Conservation (phyloP, 1,140 invertebrate species). For the Dendrolimus punctatus region DNA sequence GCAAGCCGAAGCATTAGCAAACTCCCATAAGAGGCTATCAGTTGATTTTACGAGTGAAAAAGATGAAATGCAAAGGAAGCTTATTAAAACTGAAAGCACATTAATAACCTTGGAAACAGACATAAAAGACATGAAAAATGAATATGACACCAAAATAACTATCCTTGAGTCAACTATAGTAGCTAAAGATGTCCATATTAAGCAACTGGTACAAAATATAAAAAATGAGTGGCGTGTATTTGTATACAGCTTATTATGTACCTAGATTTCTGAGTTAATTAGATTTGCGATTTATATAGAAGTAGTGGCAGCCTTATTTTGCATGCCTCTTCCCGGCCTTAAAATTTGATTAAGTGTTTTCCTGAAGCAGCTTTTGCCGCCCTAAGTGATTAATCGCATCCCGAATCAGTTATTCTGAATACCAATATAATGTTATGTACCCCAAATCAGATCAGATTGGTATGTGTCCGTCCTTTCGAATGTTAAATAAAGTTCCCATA, state of each 20-base stretch:
- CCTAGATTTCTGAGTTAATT: background rate
- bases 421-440: too few species aligned
- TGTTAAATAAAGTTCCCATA: too few species aligned
- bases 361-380: too few species aligned
- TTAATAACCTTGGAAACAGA: constrained; percentile 74
- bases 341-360: too few species aligned
- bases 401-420: too few species aligned
- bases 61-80: constrained; percentile 61
- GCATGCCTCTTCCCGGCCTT: too few species aligned
- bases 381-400: too few species aligned
- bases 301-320: too few species aligned
- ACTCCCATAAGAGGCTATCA: constrained; percentile 55
- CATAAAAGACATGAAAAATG: constrained; percentile 67
- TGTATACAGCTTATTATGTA: constrained; percentile 9
- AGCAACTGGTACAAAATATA: constrained; percentile 70
- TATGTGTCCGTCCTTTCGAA: too few species aligned
- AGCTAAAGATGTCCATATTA: constrained; percentile 73
- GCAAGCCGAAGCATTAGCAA: constrained; percentile 47
- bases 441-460: too few species aligned
- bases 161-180: constrained; percentile 72
- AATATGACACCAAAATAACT: constrained; percentile 73
- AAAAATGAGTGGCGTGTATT: background rate
- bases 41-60: constrained; percentile 60
- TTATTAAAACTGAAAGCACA: constrained; percentile 72
- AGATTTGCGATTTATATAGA: too few species aligned